Percentiles rank a stretch among this genome's conserved stretches.
These are phyloP conservation scores for Perca fluviatilis DNA, from an alignment of 2,113 vertebrate species.

Conservation along the genomic window DNA sequence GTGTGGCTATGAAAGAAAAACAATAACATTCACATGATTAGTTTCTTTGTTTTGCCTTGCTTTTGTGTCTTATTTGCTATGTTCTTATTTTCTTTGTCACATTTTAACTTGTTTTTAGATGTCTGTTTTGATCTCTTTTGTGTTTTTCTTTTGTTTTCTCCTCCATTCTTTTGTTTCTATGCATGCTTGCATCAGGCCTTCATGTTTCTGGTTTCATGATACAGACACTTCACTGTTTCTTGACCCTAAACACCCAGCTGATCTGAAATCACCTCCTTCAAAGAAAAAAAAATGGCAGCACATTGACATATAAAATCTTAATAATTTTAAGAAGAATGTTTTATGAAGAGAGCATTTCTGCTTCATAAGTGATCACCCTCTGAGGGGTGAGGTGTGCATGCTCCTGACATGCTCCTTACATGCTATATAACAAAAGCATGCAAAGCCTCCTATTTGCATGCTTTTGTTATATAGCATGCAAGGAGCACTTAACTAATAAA, in stretches of 20 bases:
- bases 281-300: too few relatives aligned
- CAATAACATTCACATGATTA: background rate
- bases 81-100: background rate
- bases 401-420: too few relatives aligned
- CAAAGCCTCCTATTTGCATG: constrained; percentile 7
- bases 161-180: constrained; percentile 70
- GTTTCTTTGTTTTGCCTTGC: background rate
- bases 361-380: background rate
- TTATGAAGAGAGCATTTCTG: background rate
- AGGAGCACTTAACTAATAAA: background rate
- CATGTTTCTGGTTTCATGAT: too few relatives aligned
- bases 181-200: constrained; percentile 91
- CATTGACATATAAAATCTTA: too few relatives aligned
- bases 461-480: background rate
- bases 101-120: background rate
- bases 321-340: background rate
- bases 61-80: background rate
- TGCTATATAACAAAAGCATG: too few relatives aligned
- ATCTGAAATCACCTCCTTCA: too few relatives aligned
- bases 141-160: constrained; percentile 42
- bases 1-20: background rate
- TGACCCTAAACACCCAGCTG: too few relatives aligned
- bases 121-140: constrained; percentile 31
- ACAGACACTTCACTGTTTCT: too few relatives aligned
- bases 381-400: too few relatives aligned